These are phyloP conservation scores for Chlamydotis undulata DNA, from an alignment of 2,113 vertebrate genomes.

Conservation along the genomic window DNA sequence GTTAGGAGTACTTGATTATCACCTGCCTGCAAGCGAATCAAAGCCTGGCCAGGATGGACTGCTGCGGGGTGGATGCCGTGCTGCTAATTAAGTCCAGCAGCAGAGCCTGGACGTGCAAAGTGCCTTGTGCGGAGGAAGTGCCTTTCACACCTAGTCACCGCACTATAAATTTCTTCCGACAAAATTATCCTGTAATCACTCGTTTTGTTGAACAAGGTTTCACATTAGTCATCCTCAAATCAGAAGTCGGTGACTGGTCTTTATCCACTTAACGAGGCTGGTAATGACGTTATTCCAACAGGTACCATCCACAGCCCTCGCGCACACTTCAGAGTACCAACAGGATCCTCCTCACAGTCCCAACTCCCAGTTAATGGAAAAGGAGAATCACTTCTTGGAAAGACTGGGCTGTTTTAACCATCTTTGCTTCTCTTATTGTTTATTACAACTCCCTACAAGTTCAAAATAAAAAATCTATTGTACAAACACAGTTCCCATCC, in stretches of 20 bases:
- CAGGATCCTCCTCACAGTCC: background rate
- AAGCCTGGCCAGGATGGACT: background rate
- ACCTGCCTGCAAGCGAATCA: background rate
- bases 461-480: background rate
- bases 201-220: background rate
- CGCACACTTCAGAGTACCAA: background rate
- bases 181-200: conserved; percentile 49
- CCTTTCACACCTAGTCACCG: conserved; percentile 42
- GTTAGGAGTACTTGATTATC: background rate
- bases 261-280: conserved; percentile 33
- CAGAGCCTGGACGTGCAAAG: conserved; percentile 23
- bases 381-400: background rate
- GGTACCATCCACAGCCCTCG: background rate
- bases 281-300: conserved; percentile 18
- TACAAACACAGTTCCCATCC: background rate
- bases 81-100: conserved; percentile 31
- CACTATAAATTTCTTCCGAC: conserved; percentile 16
- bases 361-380: background rate
- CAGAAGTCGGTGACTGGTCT: conserved; percentile 21
- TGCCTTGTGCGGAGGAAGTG: background rate
- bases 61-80: background rate
- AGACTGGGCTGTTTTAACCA: background rate
- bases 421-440: background rate
- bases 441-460: background rate
- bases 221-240: conserved; percentile 37